Percentiles rank a stretch among this genome's conserved stretches.
These are phyloP conservation scores for Ctenopoma kingsleyae DNA, from an alignment of 2,797 vertebrate species.

Conservation along the genomic window DNA sequence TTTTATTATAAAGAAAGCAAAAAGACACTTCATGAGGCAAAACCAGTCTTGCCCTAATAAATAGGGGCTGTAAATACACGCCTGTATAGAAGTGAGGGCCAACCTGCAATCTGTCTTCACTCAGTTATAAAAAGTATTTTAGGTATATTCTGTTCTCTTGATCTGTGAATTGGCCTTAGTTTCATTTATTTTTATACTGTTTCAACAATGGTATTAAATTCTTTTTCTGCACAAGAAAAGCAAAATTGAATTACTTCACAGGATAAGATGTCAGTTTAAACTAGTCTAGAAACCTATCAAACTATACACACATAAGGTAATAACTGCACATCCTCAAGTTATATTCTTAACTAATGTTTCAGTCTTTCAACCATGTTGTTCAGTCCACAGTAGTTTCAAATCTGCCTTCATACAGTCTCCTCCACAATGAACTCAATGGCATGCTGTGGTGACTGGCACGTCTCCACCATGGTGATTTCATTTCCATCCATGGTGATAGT, in stretches of 20 bases:
- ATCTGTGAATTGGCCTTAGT: slow-evolving; percentile 14
- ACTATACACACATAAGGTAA: slow-evolving; percentile 29
- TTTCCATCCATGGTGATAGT: slow-evolving; percentile 78
- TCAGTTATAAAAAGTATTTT: slow-evolving; percentile 40
- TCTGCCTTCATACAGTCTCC: slow-evolving; percentile 76
- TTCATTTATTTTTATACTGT: slow-evolving; percentile 4
- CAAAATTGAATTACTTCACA: slow-evolving; percentile 23
- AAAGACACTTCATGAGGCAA: slow-evolving; percentile 57
- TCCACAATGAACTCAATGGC: slow-evolving; percentile 87
- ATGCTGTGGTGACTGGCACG: slow-evolving; percentile 79
- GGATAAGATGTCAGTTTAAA: slow-evolving; percentile 12
- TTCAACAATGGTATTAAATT: slow-evolving; percentile 17
- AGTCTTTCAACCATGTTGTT: neutral
- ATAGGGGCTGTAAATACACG: slow-evolving; percentile 49
- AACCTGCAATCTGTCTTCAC: slow-evolving; percentile 50
- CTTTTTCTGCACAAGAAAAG: slow-evolving; percentile 1
- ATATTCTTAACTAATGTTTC: slow-evolving; percentile 8
- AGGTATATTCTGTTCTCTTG: slow-evolving; percentile 15
- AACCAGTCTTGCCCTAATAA: slow-evolving; percentile 56
- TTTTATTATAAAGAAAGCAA: slow-evolving; percentile 83
- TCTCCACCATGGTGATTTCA: slow-evolving; percentile 81
- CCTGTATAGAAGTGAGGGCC: slow-evolving; percentile 18
- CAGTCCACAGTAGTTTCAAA: neutral
- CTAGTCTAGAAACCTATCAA: slow-evolving; percentile 35
- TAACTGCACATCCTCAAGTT: slow-evolving; percentile 10